Evolutionary conservation across 2,113 vertebrate species (phyloP).

Genomic region (Serinus canaria): DNA sequence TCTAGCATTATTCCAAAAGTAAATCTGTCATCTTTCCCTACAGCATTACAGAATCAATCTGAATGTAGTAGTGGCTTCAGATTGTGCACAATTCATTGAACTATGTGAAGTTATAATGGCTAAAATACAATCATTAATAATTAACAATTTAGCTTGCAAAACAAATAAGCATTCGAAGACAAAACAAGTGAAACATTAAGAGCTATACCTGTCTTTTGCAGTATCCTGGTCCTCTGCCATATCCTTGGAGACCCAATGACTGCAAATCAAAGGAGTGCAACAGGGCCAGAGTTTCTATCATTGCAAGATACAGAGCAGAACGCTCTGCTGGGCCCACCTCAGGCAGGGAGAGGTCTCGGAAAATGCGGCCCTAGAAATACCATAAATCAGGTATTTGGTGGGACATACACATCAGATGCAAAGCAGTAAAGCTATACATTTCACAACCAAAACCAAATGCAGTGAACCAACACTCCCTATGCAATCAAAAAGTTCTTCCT

Average conservation of each 20-base stretch:
- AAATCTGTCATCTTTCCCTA: background rate
- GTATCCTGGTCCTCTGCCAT: conserved; percentile 84
- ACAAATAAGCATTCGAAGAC: background rate
- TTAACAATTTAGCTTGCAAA: background rate
- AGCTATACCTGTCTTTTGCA: conserved; percentile 86
- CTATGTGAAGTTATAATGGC: background rate
- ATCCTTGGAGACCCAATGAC: conserved; percentile 78
- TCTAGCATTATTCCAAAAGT: background rate
- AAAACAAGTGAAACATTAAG: background rate
- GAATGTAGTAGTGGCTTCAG: background rate
- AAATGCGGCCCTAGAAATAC: conserved; percentile 84
- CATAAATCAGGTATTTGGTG: background rate
- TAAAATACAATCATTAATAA: background rate
- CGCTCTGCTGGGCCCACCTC: conserved; percentile 81
- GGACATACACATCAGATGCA: background rate
- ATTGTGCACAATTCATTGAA: background rate
- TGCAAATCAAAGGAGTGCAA: conserved; percentile 81
- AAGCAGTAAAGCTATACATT: background rate
- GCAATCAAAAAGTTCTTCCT: background rate
- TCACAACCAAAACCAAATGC: background rate
- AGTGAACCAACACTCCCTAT: background rate
- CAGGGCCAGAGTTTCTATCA: conserved; percentile 81
- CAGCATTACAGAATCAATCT: background rate
- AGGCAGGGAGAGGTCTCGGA: conserved; percentile 80
- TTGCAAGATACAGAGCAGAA: conserved; percentile 83